phyloP scores from a whole-genome alignment of 1,140 invertebrate species.

The Teleopsis dalmanni region DNA sequence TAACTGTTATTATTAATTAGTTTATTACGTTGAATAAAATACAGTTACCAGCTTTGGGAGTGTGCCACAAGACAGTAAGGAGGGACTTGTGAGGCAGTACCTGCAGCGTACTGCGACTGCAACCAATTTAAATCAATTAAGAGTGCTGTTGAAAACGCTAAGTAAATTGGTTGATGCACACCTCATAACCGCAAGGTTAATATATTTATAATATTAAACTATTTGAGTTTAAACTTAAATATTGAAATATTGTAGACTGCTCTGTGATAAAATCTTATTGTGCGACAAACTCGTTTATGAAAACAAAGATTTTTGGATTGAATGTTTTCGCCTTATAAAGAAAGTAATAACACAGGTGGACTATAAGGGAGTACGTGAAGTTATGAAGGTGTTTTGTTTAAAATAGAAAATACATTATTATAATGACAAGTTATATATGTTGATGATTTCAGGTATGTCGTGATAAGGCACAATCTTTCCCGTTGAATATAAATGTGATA shows the following conservation, averaged over 20 bases:
- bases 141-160: constrained; percentile 63
- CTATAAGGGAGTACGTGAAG: constrained; percentile 89
- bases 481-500: constrained; percentile 65
- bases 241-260: constrained; percentile 53
- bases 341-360: constrained; percentile 84
- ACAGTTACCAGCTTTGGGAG: constrained; percentile 47
- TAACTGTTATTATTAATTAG: not conserved
- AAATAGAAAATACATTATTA: not conserved
- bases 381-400: constrained; percentile 65
- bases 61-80: constrained; percentile 60
- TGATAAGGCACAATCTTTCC: constrained; percentile 77
- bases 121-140: constrained; percentile 62
- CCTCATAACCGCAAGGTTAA: constrained; percentile 40
- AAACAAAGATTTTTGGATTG: constrained; percentile 78
- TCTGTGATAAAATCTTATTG: constrained; percentile 75
- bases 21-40: not conserved
- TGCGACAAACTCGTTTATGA: constrained; percentile 71
- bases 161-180: constrained; percentile 64
- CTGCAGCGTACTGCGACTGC: constrained; percentile 59
- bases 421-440: not conserved
- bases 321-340: constrained; percentile 76
- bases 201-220: not conserved
- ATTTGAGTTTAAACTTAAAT: not conserved
- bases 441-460: constrained; percentile 50
- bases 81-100: constrained; percentile 62